These are phyloP conservation scores for Lordiphosa clarofinis DNA, from an alignment of 1,140 invertebrate genomes.

Conservation along the genomic window DNA sequence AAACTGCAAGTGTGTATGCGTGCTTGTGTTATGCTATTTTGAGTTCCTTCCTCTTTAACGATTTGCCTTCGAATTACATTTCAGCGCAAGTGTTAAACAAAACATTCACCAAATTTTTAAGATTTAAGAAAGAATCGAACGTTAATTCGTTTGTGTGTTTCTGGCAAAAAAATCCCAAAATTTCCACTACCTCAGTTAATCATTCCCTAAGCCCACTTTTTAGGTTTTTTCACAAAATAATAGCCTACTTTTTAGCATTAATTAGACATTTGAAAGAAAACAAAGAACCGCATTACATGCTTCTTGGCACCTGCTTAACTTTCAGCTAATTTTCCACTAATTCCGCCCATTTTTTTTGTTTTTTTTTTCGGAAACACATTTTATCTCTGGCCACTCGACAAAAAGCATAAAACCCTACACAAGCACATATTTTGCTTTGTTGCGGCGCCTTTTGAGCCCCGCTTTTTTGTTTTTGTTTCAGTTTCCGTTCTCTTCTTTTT, in stretches of 20 bases:
- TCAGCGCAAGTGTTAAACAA: too few relatives aligned
- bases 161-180: too few relatives aligned
- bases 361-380: conserved; percentile 11
- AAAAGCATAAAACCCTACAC: conserved; percentile 16
- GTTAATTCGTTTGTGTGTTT: too few relatives aligned
- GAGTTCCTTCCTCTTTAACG: too few relatives aligned
- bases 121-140: too few relatives aligned
- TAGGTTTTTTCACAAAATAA: conserved; percentile 8
- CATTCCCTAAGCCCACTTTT: too few relatives aligned
- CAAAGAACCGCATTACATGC: too few relatives aligned
- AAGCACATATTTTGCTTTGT: conserved; percentile 59
- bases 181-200: too few relatives aligned
- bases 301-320: conserved; percentile 38
- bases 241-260: conserved; percentile 8
- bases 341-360: conserved; percentile 9
- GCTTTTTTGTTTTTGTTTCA: conserved; percentile 22
- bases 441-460: conserved; percentile 58
- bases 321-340: conserved; percentile 54
- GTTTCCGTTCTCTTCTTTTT: conserved; percentile 16
- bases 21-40: too few relatives aligned
- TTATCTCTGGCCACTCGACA: conserved; percentile 12
- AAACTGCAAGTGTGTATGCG: too few relatives aligned
- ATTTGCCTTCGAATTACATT: too few relatives aligned
- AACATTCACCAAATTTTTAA: too few relatives aligned
- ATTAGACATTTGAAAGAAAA: conserved; percentile 1